Base-by-base conservation (phyloP, 2,888 invertebrate genomes). In the Limnephilus lunatus region DNA sequence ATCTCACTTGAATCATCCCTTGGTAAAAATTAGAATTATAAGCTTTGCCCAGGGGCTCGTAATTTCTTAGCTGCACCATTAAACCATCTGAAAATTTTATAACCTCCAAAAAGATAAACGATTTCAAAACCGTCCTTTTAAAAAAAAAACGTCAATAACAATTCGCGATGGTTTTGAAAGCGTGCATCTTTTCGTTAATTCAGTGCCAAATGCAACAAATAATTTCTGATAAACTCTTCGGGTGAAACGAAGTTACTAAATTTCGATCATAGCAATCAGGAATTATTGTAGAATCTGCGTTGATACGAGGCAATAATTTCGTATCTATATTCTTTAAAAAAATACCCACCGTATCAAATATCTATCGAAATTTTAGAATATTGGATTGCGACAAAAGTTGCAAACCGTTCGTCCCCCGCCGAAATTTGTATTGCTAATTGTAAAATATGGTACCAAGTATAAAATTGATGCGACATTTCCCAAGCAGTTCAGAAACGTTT, bases 301-400 rank as follows among this genome's bases (percentile, higher is more conserved):
- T 44, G 39, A 44, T 86, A 53, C 80, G 25, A 89, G 31, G 9
- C 81, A 30, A 80, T n/a, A 9, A 81, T 89, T 89, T 89, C 81
- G 80, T 81, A 89, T 81, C 35, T 80, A 89, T n/a, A 11, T 48
- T 14, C 12, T 48, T 89, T 15, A 81, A 80, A 31, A 44, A 81
- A 32, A 80, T 80, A 35, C 81, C 83, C 30, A n/a, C 44, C 44
- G 80, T 19, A 39, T 86, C 44, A 0, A 44, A 86, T 30, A 48
- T 44, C 86, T 39, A n/a, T 86, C 44, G 48, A 86, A 44, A 44
- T 44, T n/a, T n/a, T 44, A 86, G 12, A 68, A 68, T 68, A 68
- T 68, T 68, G 68, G 68, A 68, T 68, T 89, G 80, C 32, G n/a
- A 39, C 32, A 80, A 89, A 89, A 81, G 25, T 89, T 35, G 80